Percentiles rank a stretch among this genome's conserved stretches.
Evolutionary conservation across 2,888 invertebrate genomes (phyloP).

Genomic region (Troides oblongomaculatus): DNA sequence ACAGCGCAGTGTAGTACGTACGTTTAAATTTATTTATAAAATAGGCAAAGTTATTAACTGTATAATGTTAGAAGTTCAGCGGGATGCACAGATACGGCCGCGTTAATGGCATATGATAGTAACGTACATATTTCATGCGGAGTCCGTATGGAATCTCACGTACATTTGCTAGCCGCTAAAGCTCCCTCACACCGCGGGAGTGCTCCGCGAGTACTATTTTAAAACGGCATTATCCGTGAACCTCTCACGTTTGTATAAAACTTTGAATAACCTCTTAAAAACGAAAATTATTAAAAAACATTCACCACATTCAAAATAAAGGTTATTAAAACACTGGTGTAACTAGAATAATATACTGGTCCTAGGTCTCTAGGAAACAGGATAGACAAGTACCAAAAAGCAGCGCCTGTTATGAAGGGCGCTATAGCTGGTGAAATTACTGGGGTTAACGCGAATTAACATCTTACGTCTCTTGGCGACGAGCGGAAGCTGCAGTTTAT

Average conservation of each 20-base stretch:
- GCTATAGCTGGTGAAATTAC: too few relatives aligned
- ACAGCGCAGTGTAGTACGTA: background rate
- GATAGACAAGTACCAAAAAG: too few relatives aligned
- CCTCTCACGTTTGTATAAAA: background rate
- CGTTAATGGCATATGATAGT: slow-evolving; percentile 20
- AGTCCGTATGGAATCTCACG: slow-evolving; percentile 2
- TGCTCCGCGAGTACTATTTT: background rate
- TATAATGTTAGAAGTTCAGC: background rate
- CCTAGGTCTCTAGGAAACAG: too few relatives aligned
- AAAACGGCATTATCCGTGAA: background rate
- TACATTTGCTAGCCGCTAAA: slow-evolving; percentile 12
- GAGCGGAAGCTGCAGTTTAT: too few relatives aligned
- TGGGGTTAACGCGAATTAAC: too few relatives aligned
- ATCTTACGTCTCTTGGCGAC: too few relatives aligned
- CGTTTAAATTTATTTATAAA: background rate
- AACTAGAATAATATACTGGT: too few relatives aligned
- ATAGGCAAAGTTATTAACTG: background rate
- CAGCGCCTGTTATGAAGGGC: too few relatives aligned
- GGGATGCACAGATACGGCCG: slow-evolving; percentile 5
- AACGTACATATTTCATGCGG: slow-evolving; percentile 23
- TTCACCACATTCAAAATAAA: background rate
- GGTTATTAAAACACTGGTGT: too few relatives aligned
- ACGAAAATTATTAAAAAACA: background rate
- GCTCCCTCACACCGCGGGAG: background rate
- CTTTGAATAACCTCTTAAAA: background rate